phyloP scores from a whole-genome alignment of 2,888 invertebrate genomes.

The Nasonia oneida region DNA sequence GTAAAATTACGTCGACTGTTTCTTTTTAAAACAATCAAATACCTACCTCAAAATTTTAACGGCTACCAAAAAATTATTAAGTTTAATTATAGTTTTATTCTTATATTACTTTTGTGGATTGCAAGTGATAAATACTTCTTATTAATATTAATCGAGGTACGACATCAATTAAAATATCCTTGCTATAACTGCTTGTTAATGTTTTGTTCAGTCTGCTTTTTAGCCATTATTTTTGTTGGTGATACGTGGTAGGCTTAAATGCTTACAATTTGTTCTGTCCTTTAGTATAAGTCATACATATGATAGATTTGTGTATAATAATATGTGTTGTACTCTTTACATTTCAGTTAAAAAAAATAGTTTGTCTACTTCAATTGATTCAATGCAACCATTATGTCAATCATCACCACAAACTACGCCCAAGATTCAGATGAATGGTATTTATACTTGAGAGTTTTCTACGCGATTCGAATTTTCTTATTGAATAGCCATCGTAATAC shows the following conservation, averaged over 20 bases:
- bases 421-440: constrained; percentile 65
- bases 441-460: constrained; percentile 15
- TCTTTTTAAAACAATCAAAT: constrained; percentile 48
- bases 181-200: constrained; percentile 36
- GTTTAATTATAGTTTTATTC: constrained; percentile 41
- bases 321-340: background rate
- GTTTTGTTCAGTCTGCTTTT: constrained; percentile 51
- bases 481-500: constrained; percentile 25
- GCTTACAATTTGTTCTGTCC: background rate
- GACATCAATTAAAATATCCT: constrained; percentile 52
- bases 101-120: constrained; percentile 56
- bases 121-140: constrained; percentile 51
- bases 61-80: constrained; percentile 32
- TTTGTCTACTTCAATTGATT: constrained; percentile 69
- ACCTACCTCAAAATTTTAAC: constrained; percentile 47
- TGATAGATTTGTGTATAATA: background rate
- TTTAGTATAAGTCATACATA: constrained; percentile 1
- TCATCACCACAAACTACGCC: constrained; percentile 66
- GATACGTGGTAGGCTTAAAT: constrained; percentile 10
- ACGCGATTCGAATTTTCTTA: background rate
- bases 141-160: constrained; percentile 56
- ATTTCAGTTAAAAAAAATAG: constrained; percentile 71
- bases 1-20: constrained; percentile 64
- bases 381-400: constrained; percentile 69
- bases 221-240: constrained; percentile 41